These are phyloP conservation scores for Sceliomorpha sp. DNA, from an alignment of 2,888 invertebrate species.

Conservation along the genomic window DNA sequence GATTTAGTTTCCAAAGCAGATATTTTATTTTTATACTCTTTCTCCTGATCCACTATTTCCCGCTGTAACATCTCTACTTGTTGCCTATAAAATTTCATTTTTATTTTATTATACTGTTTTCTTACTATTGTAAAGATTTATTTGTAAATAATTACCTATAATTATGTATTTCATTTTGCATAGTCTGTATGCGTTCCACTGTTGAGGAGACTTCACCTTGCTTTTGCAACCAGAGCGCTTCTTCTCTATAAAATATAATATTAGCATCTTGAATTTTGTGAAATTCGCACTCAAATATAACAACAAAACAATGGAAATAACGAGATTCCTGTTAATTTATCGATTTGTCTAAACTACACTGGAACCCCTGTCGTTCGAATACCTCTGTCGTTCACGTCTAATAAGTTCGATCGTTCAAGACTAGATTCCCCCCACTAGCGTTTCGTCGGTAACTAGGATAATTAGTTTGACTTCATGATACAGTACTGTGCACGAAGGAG, in stretches of 20 bases:
- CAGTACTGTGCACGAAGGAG: too few relatives aligned
- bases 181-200: slow-evolving; percentile 87
- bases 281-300: too few relatives aligned
- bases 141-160: slow-evolving; percentile 83
- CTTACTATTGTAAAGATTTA: too few relatives aligned
- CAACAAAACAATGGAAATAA: slow-evolving; percentile 8
- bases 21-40: slow-evolving; percentile 85
- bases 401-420: too few relatives aligned
- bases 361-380: too few relatives aligned
- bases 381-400: too few relatives aligned
- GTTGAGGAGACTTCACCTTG: slow-evolving; percentile 91
- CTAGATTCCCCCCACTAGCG: too few relatives aligned
- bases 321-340: too few relatives aligned
- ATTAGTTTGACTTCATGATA: too few relatives aligned
- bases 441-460: too few relatives aligned
- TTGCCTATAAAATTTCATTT: slow-evolving; percentile 81
- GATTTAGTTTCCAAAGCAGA: slow-evolving; percentile 90
- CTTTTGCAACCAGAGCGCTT: slow-evolving; percentile 89
- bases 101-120: neutral
- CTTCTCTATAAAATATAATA: slow-evolving; percentile 82
- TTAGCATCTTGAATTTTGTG: too few relatives aligned
- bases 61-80: slow-evolving; percentile 87
- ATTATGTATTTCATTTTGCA: slow-evolving; percentile 90
- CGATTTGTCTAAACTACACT: too few relatives aligned
- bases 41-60: slow-evolving; percentile 93